phyloP scores from a whole-genome alignment of 2,113 vertebrate species.

The Aphyosemion australe region DNA sequence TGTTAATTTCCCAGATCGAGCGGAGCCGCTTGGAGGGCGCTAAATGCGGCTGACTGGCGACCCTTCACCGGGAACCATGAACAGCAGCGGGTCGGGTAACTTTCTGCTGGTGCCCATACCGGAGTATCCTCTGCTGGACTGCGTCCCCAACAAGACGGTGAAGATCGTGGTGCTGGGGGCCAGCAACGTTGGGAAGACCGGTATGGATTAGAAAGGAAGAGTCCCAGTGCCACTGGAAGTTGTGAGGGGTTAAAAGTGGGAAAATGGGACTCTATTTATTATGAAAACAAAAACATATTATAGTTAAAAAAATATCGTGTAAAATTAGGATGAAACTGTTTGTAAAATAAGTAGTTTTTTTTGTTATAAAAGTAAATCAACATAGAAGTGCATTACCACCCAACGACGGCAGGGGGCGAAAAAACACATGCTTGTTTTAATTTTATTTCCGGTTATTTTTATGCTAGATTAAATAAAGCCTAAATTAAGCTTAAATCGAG shows the following conservation, averaged over 20 bases:
- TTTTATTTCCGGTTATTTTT: too few relatives aligned
- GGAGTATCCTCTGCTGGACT: constrained; percentile 86
- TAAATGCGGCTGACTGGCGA: constrained; percentile 78
- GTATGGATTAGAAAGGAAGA: constrained; percentile 54
- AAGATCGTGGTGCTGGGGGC: constrained; percentile 92
- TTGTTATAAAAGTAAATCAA: too few relatives aligned
- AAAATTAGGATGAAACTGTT: too few relatives aligned
- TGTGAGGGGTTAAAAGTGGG: too few relatives aligned
- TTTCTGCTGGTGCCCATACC: constrained; percentile 92
- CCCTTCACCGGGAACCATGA: constrained; percentile 81
- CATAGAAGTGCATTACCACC: neutral
- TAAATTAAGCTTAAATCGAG: too few relatives aligned
- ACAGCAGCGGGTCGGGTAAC: constrained; percentile 84
- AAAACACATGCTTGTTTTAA: neutral
- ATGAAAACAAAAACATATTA: too few relatives aligned
- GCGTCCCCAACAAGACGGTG: constrained; percentile 86
- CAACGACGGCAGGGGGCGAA: constrained; percentile 38
- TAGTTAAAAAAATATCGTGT: too few relatives aligned
- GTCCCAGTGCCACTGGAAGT: neutral
- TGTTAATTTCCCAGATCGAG: constrained; percentile 14
- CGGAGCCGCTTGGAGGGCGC: constrained; percentile 20
- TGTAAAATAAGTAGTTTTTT: too few relatives aligned
- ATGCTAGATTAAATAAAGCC: too few relatives aligned
- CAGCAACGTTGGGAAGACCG: constrained; percentile 90
- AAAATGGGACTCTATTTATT: too few relatives aligned